Conservation (phyloP, 2,113 vertebrate species). For the Cynopterus brachyotis region DNA sequence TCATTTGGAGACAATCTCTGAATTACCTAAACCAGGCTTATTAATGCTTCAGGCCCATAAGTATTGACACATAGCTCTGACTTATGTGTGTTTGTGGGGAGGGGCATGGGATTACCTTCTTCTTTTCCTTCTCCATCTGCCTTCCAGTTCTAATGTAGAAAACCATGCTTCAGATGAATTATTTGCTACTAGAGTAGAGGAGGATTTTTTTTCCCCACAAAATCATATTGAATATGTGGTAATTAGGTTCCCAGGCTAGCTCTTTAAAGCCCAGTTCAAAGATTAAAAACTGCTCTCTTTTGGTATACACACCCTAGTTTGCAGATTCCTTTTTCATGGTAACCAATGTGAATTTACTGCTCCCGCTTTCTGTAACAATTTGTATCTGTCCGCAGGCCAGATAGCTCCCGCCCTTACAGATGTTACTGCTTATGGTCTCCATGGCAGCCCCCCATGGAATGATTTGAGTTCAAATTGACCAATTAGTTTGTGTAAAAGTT, state of each 20-base stretch:
- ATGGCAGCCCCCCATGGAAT: too few species aligned
- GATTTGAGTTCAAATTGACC: too few species aligned
- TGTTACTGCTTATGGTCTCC: too few species aligned
- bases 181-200: not conserved
- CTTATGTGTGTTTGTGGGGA: not conserved
- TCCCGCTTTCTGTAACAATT: too few species aligned
- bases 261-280: not conserved
- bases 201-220: not conserved
- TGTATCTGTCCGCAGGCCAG: too few species aligned
- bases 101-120: not conserved
- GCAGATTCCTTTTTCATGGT: not conserved
- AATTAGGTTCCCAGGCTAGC: not conserved
- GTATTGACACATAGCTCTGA: not conserved
- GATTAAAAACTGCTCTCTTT: not conserved
- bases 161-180: not conserved
- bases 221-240: not conserved
- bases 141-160: not conserved
- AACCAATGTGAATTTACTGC: not conserved
- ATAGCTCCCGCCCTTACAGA: too few species aligned
- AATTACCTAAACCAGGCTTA: not conserved
- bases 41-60: not conserved
- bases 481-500: too few species aligned
- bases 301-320: not conserved
- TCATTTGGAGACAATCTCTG: not conserved
- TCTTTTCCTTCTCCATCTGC: not conserved